Percentiles rank a stretch among this genome's conserved stretches.
phyloP scores from a whole-genome alignment of 2,888 invertebrate species.

The Pyralis farinalis region DNA sequence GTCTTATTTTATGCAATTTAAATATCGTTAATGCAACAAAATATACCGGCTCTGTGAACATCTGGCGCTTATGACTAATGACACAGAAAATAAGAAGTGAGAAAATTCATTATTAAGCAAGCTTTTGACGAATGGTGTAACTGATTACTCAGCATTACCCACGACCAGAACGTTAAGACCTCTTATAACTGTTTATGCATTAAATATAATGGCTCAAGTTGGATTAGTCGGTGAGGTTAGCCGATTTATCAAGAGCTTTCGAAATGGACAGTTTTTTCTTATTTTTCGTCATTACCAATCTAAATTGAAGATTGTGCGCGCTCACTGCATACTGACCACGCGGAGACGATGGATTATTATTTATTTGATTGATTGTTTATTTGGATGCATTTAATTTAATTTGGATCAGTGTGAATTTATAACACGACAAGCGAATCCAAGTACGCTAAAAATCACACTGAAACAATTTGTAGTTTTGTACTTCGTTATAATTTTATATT shows the following conservation, averaged over 20 bases:
- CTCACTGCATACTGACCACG: too few relatives aligned
- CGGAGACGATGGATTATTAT: too few relatives aligned
- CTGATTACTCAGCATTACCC: constrained; percentile 1
- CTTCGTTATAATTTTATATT: too few relatives aligned
- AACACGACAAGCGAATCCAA: too few relatives aligned
- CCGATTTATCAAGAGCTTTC: constrained; percentile 5
- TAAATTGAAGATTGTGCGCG: background rate
- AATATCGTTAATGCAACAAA: too few relatives aligned
- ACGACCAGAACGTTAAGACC: constrained; percentile 1
- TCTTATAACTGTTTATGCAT: background rate
- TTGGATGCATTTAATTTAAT: too few relatives aligned
- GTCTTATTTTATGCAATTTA: too few relatives aligned
- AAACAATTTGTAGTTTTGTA: too few relatives aligned
- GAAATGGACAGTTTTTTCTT: background rate
- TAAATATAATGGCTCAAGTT: background rate
- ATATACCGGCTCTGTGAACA: background rate
- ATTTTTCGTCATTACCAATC: background rate
- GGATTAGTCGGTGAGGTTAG: background rate
- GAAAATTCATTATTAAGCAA: background rate
- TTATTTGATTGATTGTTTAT: too few relatives aligned
- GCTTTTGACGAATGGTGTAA: background rate
- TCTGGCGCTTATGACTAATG: constrained; percentile 9
- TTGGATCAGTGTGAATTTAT: too few relatives aligned
- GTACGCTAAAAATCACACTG: too few relatives aligned
- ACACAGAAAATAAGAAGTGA: constrained; percentile 6